Evolutionary conservation across 2,797 vertebrate genomes (phyloP).

Genomic region (Valencia hispanica): DNA sequence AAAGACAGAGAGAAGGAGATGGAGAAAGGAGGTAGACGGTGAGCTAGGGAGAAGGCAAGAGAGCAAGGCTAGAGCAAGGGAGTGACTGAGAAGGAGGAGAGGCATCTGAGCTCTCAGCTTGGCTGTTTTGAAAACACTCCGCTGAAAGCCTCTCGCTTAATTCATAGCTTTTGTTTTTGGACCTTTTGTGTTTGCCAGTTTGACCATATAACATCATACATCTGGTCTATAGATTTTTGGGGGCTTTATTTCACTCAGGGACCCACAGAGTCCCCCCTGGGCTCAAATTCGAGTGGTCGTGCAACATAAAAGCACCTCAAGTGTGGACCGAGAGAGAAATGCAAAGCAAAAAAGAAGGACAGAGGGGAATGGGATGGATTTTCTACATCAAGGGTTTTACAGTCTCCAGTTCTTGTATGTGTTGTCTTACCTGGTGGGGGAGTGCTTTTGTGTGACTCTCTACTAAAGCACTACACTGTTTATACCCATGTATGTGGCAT

Average conservation of each 20-base stretch:
- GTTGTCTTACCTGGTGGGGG: conserved; percentile 32
- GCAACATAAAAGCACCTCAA: conserved; percentile 91
- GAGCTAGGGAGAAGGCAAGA: conserved; percentile 71
- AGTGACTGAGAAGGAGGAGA: conserved; percentile 77
- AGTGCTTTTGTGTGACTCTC: conserved; percentile 15
- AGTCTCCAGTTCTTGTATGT: conserved; percentile 71
- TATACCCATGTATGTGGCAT: background rate
- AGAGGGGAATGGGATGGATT: conserved; percentile 54
- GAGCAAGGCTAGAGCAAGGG: conserved; percentile 63
- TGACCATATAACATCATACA: conserved; percentile 99
- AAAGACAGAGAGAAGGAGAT: conserved; percentile 55
- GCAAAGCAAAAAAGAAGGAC: conserved; percentile 73
- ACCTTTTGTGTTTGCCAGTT: conserved; percentile 96
- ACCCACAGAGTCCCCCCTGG: conserved; percentile 88
- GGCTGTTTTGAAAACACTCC: conserved; percentile 99
- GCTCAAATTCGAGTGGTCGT: conserved; percentile 88
- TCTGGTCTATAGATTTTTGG: conserved; percentile 97
- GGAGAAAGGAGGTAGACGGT: conserved; percentile 49
- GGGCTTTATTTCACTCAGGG: conserved; percentile 89
- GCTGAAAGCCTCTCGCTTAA: conserved; percentile 96
- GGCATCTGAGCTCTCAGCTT: conserved; percentile 92
- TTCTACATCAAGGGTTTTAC: conserved; percentile 78
- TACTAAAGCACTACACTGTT: conserved; percentile 14
- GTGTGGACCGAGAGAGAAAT: conserved; percentile 79
- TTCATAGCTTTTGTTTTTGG: conserved; percentile 96